Evolutionary conservation across 2,888 invertebrate species (phyloP).

Genomic region (Eristalinus aeneus): DNA sequence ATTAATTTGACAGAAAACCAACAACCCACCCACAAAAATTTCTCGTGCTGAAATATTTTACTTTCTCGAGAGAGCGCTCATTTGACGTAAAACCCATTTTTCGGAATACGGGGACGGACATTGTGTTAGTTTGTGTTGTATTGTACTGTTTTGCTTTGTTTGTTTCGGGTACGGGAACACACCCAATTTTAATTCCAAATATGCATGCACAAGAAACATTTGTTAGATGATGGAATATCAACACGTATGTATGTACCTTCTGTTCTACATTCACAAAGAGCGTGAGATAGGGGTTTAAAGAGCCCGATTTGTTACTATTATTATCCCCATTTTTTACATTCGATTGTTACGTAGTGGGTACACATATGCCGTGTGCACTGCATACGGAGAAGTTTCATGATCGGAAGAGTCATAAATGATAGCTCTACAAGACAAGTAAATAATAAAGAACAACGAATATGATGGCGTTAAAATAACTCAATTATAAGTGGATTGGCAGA

Average conservation of each 20-base stretch:
- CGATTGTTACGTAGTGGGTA: background rate
- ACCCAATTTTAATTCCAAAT: conserved; percentile 49
- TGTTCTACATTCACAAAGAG: background rate
- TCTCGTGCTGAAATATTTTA: too few relatives aligned
- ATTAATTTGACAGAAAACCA: too few relatives aligned
- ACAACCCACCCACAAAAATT: too few relatives aligned
- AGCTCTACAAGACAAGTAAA: conserved; percentile 15
- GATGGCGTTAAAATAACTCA: conserved; percentile 29
- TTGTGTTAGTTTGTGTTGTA: too few relatives aligned
- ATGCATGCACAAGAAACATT: conserved; percentile 1
- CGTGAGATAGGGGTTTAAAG: background rate
- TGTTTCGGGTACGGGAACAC: too few relatives aligned
- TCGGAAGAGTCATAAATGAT: conserved; percentile 38
- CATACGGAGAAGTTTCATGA: conserved; percentile 43
- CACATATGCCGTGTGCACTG: too few relatives aligned
- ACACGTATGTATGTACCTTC: background rate
- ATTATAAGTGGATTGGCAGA: conserved; percentile 30
- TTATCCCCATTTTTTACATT: background rate
- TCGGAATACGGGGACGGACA: too few relatives aligned
- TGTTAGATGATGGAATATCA: background rate
- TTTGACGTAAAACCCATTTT: too few relatives aligned
- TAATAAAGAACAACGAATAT: conserved; percentile 11
- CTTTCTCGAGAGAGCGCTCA: too few relatives aligned
- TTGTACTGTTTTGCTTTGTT: too few relatives aligned
- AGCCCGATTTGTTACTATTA: background rate